A percentile compares a stretch with the other conserved stretches of the same genome.
These are phyloP conservation scores for Amphilophus citrinellus DNA, from an alignment of 2,113 vertebrate species.

Conservation along the genomic window DNA sequence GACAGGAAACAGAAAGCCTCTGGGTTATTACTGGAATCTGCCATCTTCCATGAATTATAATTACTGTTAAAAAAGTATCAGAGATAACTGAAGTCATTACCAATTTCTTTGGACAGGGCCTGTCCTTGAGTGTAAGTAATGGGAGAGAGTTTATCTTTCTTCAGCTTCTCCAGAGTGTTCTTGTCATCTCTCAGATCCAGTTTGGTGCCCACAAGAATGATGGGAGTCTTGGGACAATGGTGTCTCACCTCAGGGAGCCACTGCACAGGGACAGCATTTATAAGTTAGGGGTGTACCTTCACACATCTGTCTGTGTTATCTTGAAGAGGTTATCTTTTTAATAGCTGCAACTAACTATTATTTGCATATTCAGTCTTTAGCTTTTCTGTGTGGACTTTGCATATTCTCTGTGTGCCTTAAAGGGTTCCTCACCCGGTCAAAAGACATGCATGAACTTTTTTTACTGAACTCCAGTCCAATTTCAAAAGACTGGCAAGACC, in stretches of 20 bases:
- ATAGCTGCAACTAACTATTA: neutral
- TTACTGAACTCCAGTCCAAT: too few relatives aligned
- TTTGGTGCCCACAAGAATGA: neutral
- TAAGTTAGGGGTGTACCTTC: neutral
- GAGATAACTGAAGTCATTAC: constrained; percentile 71
- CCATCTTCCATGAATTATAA: neutral
- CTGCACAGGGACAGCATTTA: neutral
- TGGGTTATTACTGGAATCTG: neutral
- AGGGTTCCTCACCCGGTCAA: too few relatives aligned
- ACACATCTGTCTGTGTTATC: neutral
- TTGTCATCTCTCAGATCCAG: constrained; percentile 91
- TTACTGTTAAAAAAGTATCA: too few relatives aligned
- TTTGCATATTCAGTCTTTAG: neutral
- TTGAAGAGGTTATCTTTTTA: neutral
- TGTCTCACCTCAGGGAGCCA: neutral
- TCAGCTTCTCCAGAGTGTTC: constrained; percentile 96
- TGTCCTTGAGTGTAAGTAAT: constrained; percentile 97
- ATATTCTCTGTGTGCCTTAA: too few relatives aligned
- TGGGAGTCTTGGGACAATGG: neutral
- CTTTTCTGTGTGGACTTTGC: too few relatives aligned
- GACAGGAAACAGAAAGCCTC: neutral
- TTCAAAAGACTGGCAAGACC: too few relatives aligned
- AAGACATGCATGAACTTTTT: too few relatives aligned
- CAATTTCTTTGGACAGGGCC: constrained; percentile 98
- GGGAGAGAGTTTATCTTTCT: constrained; percentile 96